Evolutionary conservation across 53 echinoderm and acorn worm species (phyloP), one percentile per base, ranked within the genome.

Genomic region (Holothuria leucospilota): DNA sequence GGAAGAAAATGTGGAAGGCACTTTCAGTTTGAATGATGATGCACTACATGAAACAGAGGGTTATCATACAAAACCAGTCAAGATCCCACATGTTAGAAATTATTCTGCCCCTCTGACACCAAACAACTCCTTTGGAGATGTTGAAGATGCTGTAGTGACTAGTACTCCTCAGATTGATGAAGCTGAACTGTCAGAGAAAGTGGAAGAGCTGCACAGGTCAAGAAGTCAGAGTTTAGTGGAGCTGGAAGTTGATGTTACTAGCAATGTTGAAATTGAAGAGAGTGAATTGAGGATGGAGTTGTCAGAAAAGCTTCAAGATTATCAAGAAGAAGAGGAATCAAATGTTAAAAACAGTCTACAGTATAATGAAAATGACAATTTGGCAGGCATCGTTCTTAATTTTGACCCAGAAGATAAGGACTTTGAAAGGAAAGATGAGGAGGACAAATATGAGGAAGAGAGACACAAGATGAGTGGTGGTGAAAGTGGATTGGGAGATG

Each of bases 181-280:
- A 65, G 51, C 64, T 87, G 62, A 82, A 68, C 61, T 86, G 25
- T 28, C 72, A 40, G 86, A 73, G 69, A 90, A 86, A 16, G 90
- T 87, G 23, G 87, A 91, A 53, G 91, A 87, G 52, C 69, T 91
- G 0, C 84, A 83, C 67, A n/a, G 52, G 63, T 83, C 84, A 62
- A 83, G 84, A 30, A 83, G 65, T 67, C 21, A 64, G 24, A 83
- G 67, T n/a, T 83, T 83, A 51, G 34, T 67, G 20, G 18, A 42
- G n/a, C 5, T 30, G 46, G 41, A 74, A 4, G 18, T 74, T 51
- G 39, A 42, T 46, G 49, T 3, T 49, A 12, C 23, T 34, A 20
- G 29, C 49, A 74, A 38, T 30, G 13, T 30, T 13, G 30, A 24
- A 74, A 20, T 29, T 18, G 8, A 74, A 2, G 20, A 74, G 13